phyloP scores from a whole-genome alignment of 2,888 invertebrate genomes.

The Nymphalis c-album region DNA sequence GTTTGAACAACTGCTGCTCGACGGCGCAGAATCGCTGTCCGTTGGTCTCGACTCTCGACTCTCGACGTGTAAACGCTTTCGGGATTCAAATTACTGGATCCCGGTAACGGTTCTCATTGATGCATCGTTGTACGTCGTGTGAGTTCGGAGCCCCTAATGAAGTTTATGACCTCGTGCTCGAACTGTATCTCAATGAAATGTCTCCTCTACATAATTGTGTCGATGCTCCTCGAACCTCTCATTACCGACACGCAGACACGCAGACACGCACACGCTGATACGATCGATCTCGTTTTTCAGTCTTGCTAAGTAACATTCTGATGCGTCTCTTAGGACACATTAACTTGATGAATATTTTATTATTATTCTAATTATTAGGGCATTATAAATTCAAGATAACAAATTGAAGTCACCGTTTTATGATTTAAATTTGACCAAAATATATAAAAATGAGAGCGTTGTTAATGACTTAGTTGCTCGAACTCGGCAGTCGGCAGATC shows the following conservation, averaged over 20 bases:
- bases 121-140: neutral
- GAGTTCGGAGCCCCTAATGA: too few relatives aligned
- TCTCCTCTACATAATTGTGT: conserved; percentile 1
- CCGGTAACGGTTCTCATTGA: neutral
- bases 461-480: neutral
- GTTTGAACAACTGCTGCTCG: conserved; percentile 60
- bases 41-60: neutral
- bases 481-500: neutral
- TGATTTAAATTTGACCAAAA: too few relatives aligned
- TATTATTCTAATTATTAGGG: too few relatives aligned
- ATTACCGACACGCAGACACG: conserved; percentile 5
- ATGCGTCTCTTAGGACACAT: neutral
- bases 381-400: too few relatives aligned
- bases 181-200: neutral
- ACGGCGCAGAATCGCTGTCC: conserved; percentile 4
- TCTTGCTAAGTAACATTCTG: neutral
- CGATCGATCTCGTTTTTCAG: conserved; percentile 3
- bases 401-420: too few relatives aligned
- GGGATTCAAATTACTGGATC: too few relatives aligned
- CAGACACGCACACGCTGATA: conserved; percentile 1
- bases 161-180: neutral
- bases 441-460: too few relatives aligned
- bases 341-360: too few relatives aligned
- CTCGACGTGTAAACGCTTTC: neutral
- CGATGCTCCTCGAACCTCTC: conserved; percentile 9